Conservation (phyloP, 2,113 vertebrate genomes). For the Elgaria multicarinata region DNA sequence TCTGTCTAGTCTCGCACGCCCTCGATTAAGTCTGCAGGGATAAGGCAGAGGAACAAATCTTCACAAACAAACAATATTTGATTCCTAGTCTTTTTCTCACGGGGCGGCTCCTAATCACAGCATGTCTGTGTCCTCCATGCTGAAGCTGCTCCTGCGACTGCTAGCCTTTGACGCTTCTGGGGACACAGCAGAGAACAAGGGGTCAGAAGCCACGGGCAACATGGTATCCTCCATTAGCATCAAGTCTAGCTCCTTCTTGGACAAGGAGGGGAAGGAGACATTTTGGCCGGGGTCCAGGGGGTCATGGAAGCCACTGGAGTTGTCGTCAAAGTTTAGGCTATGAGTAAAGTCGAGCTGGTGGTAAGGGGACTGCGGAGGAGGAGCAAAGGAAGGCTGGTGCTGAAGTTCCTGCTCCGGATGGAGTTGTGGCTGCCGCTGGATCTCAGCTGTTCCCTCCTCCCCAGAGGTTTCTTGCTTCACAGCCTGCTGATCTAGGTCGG, state of each 20-base stretch:
- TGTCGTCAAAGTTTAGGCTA: conserved; percentile 88
- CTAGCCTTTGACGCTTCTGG: conserved; percentile 94
- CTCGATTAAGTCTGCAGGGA: conserved; percentile 27
- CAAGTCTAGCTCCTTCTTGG: conserved; percentile 90
- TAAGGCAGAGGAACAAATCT: not conserved
- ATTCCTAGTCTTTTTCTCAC: not conserved
- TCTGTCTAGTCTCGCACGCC: conserved; percentile 37
- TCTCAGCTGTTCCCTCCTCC: conserved; percentile 80
- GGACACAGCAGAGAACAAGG: conserved; percentile 94
- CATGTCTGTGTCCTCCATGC: conserved; percentile 96
- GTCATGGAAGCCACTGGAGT: conserved; percentile 82
- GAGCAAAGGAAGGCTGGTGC: conserved; percentile 66
- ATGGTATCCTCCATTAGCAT: conserved; percentile 95
- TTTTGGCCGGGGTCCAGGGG: conserved; percentile 85
- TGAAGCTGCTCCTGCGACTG: conserved; percentile 97
- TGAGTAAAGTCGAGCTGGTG: conserved; percentile 89
- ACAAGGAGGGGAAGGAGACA: conserved; percentile 81
- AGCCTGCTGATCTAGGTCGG: conserved; percentile 83
- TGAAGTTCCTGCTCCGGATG: conserved; percentile 67
- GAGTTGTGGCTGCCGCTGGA: conserved; percentile 71
- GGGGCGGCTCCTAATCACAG: conserved; percentile 79
- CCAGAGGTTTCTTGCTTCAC: conserved; percentile 89
- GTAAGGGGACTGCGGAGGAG: conserved; percentile 76
- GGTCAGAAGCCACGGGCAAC: conserved; percentile 90
- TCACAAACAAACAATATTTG: conserved; percentile 16